Base-by-base conservation (phyloP, 2,888 invertebrate genomes). In the Neuroscelio doddi region DNA sequence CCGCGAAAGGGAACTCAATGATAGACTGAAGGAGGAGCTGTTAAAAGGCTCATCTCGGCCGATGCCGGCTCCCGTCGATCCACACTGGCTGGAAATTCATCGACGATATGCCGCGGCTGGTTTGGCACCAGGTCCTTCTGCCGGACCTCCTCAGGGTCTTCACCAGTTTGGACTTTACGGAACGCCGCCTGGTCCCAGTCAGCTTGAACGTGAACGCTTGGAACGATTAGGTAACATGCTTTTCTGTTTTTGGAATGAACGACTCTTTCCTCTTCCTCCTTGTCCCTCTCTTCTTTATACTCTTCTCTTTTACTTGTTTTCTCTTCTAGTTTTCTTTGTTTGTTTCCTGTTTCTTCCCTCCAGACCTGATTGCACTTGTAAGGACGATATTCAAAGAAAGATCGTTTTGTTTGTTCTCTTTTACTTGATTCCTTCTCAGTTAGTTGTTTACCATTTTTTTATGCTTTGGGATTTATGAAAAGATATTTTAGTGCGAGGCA, bases 41-140 rank as follows among this genome's bases (percentile, higher is more conserved):
- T 86, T 93, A 86, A 93, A 97, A 86, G 90, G 89, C 83, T 88
- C 90, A 64, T 78, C 80, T 0, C 74, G 84, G 32, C 77, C 81
- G 5, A 82, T 83, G 80, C 78, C 85, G 44, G 87, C 71, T 70
- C 85, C 88, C 39, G 86, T 93, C 73, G 93, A 93, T 82, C 93
- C 93, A 0, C 91, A 91, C 75, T 92, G 96, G 96, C 85, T 97
- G 74, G 97, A 97, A 82, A 90, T 97, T 83, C 97, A 97, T 80
- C 87, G 95, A 80, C 88, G 93, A 80, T 92, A 89, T 71, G 85
- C 83, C 52, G 82, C 83, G 0, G 81, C 85, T 4, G 81, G 85
- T 17, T 73, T 86, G 7, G 80, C 80, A 0, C 85, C 86, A 9
- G 88, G 87, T 44, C 72, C 71, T 0, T 71, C 70, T 5, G 71